phyloP scores from a whole-genome alignment of 2,888 invertebrate genomes.

The Liodrosophila aerea region DNA sequence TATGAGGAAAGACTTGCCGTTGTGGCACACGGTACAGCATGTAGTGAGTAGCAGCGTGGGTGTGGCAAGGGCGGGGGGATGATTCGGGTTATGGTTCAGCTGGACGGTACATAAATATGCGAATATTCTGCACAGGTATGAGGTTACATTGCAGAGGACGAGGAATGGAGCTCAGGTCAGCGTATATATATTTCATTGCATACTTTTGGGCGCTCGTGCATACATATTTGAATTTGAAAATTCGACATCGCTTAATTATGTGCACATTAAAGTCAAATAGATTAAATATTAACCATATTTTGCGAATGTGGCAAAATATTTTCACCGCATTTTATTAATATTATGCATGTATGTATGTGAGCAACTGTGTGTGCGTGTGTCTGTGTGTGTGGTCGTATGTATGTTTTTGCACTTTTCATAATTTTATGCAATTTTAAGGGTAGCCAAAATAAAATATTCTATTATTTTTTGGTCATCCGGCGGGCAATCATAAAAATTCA shows the following conservation, averaged over 20 bases:
- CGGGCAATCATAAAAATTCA: conserved; percentile 63
- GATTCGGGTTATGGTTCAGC: conserved; percentile 9
- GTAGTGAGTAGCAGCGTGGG: no score
- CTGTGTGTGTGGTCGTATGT: conserved; percentile 4
- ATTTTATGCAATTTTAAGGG: conserved; percentile 41
- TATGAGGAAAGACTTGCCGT: conserved; percentile 25
- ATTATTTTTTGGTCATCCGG: conserved; percentile 47
- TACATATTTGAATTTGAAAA: conserved; percentile 40
- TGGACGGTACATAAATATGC: conserved; percentile 27
- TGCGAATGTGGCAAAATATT: conserved; percentile 18
- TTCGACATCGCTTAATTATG: conserved; percentile 61
- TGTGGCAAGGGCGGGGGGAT: neutral
- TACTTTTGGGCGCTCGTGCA: conserved; percentile 36
- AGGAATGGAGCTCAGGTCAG: neutral
- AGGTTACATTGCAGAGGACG: conserved; percentile 6
- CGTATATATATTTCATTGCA: conserved; percentile 30
- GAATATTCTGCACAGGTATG: conserved; percentile 25
- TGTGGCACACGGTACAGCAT: neutral
- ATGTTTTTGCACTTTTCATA: neutral
- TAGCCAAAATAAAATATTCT: conserved; percentile 52
- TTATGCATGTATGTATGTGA: conserved; percentile 10
- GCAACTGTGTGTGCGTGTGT: no score
- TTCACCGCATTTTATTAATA: conserved; percentile 30
- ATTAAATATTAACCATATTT: conserved; percentile 60
- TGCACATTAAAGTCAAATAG: conserved; percentile 58